Base-by-base conservation (phyloP, 1,140 invertebrate genomes). In the Penaeus vannamei region DNA sequence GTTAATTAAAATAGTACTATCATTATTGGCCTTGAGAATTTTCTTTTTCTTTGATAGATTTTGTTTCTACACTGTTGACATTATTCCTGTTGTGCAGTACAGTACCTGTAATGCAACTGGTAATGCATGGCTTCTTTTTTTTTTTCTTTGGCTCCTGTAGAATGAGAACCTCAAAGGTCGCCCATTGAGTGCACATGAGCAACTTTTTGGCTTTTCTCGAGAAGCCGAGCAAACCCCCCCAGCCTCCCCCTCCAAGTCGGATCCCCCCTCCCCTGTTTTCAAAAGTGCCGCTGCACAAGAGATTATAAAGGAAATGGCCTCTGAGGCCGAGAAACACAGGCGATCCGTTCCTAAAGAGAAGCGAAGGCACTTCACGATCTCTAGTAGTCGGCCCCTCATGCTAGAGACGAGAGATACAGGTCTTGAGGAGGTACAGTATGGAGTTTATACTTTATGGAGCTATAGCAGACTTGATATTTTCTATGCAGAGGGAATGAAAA, bases 331-430 rank as follows among this genome's bases (percentile, higher is more conserved):
- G 32, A 90, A 86, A 90, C 90, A 92, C 76, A 86, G 91, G 61
- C 89, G 91, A 90, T 94, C 95, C 42, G 95, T 97, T 10, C 96
- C 96, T 0, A 95, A 95, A 90, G 96, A 97, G 92, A 97, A 97
- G 93, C 93, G 97, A 72, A 94, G 97, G 83, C 97, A 97, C 93
- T 96, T 97, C 92, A 98, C 97, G 0, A 97, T 98, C 12, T 97
- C 97, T 19, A 95, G 95, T 92, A 95, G 94, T 92, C 93, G 94
- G 91, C 95, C 94, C 8, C 91, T 94, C 72, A 90, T 87, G 29
- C 83, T 92, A 64, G 92, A 92, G 86, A 80, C 92, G 92, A 91
- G 93, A 77, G 87, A 89, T 53, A 66, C 89, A 26, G 91, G 87
- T 46, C 59, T 83, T 64, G 85, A 90, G 59, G 91, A 91, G 90